Conservation (phyloP, 1,140 invertebrate species). For the Microplitis mediator region DNA sequence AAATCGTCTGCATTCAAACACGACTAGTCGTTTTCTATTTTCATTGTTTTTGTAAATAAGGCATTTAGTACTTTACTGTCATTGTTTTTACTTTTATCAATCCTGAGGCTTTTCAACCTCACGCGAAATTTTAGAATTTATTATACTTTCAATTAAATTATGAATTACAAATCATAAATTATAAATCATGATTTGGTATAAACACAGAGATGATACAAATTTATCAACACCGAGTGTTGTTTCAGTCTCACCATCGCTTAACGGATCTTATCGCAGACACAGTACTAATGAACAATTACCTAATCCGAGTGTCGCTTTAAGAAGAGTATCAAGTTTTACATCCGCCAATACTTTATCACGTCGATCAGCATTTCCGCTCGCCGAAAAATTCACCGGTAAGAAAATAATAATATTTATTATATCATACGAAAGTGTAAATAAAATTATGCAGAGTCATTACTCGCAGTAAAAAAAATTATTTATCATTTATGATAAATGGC, state of each 20-base stretch:
- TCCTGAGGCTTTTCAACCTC: too few species aligned
- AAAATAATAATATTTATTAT: not conserved
- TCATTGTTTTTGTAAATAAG: too few species aligned
- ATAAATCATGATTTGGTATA: not conserved
- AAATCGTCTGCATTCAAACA: too few species aligned
- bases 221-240: not conserved
- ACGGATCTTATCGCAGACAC: slow-evolving; percentile 48
- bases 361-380: slow-evolving; percentile 64
- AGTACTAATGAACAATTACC: slow-evolving; percentile 58
- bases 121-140: too few species aligned
- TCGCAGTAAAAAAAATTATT: not conserved
- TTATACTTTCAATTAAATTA: too few species aligned
- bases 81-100: not conserved
- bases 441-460: not conserved
- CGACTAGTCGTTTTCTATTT: too few species aligned
- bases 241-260: slow-evolving; percentile 3
- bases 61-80: not conserved
- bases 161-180: not conserved
- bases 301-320: slow-evolving; percentile 73
- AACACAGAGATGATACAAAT: not conserved
- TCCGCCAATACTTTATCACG: slow-evolving; percentile 65
- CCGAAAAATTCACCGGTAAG: slow-evolving; percentile 89
- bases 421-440: not conserved
- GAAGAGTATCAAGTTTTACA: slow-evolving; percentile 83
- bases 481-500: slow-evolving; percentile 3